Evolutionary conservation across 2,888 invertebrate species (phyloP).

Genomic region (Eristalis pertinax): DNA sequence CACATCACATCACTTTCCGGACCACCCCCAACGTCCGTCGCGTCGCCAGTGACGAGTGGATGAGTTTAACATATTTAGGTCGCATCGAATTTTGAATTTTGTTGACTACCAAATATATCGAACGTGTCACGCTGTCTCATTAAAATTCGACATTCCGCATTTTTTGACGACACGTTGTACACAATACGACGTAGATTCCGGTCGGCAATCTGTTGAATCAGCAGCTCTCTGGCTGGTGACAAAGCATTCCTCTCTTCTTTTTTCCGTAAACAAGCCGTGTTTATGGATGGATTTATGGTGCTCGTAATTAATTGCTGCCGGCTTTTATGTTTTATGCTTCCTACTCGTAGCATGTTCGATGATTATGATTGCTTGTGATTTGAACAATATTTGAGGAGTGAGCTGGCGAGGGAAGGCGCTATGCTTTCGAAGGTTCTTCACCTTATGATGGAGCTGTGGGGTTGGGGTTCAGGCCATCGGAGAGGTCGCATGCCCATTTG

Average conservation of each 20-base stretch:
- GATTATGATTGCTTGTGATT: background rate
- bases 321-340: background rate
- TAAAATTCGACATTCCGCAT: background rate
- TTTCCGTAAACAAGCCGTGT: background rate
- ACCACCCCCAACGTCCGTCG: background rate
- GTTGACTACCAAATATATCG: slow-evolving; percentile 1
- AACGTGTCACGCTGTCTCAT: background rate
- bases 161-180: background rate
- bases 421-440: too few species aligned
- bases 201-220: background rate
- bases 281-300: background rate
- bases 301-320: background rate
- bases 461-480: too few species aligned
- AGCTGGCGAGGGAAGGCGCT: background rate
- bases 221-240: background rate
- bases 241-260: background rate
- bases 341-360: background rate
- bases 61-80: background rate
- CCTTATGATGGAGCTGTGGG: too few species aligned
- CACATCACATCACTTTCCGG: background rate
- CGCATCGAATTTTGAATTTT: background rate
- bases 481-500: too few species aligned
- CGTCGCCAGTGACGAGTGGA: background rate
- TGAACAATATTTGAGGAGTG: background rate
- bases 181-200: background rate